Percentiles rank a stretch among this genome's conserved stretches.
These are phyloP conservation scores for Scaptomyza flava DNA, from an alignment of 2,888 invertebrate species.

Conservation along the genomic window DNA sequence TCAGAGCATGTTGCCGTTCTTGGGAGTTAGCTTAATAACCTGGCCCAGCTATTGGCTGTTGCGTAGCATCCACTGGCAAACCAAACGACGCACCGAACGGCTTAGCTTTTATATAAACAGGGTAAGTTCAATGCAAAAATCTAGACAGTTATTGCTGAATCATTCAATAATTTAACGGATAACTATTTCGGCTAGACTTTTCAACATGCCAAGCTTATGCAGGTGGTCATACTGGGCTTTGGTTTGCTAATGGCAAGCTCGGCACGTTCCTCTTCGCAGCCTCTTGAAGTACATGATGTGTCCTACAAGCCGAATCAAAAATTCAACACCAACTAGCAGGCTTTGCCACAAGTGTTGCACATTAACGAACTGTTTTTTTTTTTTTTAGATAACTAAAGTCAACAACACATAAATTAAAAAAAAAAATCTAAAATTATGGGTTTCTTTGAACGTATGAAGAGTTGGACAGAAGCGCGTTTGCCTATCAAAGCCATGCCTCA, in stretches of 20 bases:
- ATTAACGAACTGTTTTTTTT: neutral
- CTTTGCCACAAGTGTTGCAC: conserved; percentile 10
- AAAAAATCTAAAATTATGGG: conserved; percentile 48
- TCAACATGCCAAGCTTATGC: conserved; percentile 73
- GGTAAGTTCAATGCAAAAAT: conserved; percentile 34
- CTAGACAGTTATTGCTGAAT: neutral
- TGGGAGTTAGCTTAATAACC: conserved; percentile 59
- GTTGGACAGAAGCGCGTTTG: conserved; percentile 19
- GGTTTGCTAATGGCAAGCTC: conserved; percentile 55
- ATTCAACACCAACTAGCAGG: conserved; percentile 19
- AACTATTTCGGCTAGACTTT: conserved; percentile 59
- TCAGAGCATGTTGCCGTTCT: conserved; percentile 54
- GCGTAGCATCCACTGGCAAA: conserved; percentile 67
- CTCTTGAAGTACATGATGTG: conserved; percentile 35
- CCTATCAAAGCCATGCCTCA: neutral
- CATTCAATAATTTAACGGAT: neutral
- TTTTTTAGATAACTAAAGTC: neutral
- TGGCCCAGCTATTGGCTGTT: conserved; percentile 76
- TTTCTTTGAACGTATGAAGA: conserved; percentile 30
- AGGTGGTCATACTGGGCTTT: conserved; percentile 63
- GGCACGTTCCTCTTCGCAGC: neutral
- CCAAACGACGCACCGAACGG: conserved; percentile 34
- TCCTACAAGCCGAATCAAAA: conserved; percentile 4
- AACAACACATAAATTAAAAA: conserved; percentile 9
- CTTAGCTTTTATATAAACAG: conserved; percentile 64